These are phyloP conservation scores for Apolygus lucorum DNA, from an alignment of 1,140 invertebrate species.

Conservation along the genomic window DNA sequence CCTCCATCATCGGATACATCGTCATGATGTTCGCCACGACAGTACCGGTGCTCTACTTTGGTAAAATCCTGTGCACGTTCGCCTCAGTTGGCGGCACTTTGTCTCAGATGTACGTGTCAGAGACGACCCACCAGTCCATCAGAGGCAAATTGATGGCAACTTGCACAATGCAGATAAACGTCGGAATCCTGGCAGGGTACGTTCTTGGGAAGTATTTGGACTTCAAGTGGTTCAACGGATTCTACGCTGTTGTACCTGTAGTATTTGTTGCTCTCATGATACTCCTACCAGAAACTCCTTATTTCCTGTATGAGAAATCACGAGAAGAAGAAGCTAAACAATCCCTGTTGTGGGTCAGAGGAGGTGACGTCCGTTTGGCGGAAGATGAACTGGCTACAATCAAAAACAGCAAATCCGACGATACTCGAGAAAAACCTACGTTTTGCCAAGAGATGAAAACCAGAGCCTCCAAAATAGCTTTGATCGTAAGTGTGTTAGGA, in stretches of 20 bases:
- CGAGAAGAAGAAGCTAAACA: neutral
- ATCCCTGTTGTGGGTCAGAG: neutral
- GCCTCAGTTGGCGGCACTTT: too few relatives aligned
- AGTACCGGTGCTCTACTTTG: neutral
- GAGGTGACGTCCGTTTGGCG: too few relatives aligned
- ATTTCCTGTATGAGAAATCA: neutral
- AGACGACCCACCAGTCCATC: neutral
- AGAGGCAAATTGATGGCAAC: neutral
- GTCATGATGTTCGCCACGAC: neutral
- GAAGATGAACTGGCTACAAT: too few relatives aligned
- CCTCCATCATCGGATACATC: neutral
- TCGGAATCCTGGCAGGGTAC: constrained; percentile 1
- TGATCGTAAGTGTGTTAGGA: constrained; percentile 1
- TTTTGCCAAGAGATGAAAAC: too few relatives aligned
- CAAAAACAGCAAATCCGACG: too few relatives aligned
- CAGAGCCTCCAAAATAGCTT: too few relatives aligned
- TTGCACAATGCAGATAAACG: neutral
- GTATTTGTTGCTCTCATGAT: neutral
- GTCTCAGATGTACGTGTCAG: neutral
- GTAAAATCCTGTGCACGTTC: too few relatives aligned
- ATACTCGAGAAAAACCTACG: too few relatives aligned
- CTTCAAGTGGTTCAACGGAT: neutral
- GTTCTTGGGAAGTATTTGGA: neutral
- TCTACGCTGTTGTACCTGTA: too few relatives aligned
- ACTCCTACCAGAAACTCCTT: neutral